phyloP scores from a whole-genome alignment of 2,797 vertebrate species.

The Paguma larvata region DNA sequence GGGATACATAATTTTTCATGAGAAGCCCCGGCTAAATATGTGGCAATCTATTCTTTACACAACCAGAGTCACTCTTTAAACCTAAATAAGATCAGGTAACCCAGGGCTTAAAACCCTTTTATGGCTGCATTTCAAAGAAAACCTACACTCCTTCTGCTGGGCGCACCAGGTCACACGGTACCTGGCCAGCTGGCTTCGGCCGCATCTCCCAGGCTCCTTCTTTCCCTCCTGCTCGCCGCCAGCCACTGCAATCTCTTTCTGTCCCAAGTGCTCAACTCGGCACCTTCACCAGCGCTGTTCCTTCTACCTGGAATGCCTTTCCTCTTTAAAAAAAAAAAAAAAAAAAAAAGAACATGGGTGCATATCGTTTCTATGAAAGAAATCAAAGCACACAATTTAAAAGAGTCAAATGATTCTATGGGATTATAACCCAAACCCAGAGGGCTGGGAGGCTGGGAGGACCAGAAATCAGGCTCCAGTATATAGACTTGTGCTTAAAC shows the following conservation, averaged over 20 bases:
- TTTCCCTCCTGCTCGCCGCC: no score
- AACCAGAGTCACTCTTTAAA: conserved; percentile 69
- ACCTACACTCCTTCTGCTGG: conserved; percentile 2
- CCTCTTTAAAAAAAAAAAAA: neutral
- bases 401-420: neutral
- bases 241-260: neutral
- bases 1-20: conserved; percentile 73
- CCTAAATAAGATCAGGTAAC: conserved; percentile 73
- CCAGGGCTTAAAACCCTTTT: conserved; percentile 52
- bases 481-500: neutral
- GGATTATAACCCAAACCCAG: neutral
- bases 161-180: neutral
- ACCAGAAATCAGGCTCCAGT: neutral
- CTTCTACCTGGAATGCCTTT: neutral
- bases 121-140: conserved; percentile 76
- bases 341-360: neutral
- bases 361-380: conserved; percentile 18
- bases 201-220: neutral
- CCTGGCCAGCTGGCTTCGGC: neutral
- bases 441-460: neutral
- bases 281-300: neutral
- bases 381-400: neutral
- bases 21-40: conserved; percentile 55
- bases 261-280: neutral
- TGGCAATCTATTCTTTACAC: conserved; percentile 75